Evolutionary conservation across 2,797 vertebrate species (phyloP), one percentile per base, ranked within the genome.

Genomic region (Strix occidentalis): DNA sequence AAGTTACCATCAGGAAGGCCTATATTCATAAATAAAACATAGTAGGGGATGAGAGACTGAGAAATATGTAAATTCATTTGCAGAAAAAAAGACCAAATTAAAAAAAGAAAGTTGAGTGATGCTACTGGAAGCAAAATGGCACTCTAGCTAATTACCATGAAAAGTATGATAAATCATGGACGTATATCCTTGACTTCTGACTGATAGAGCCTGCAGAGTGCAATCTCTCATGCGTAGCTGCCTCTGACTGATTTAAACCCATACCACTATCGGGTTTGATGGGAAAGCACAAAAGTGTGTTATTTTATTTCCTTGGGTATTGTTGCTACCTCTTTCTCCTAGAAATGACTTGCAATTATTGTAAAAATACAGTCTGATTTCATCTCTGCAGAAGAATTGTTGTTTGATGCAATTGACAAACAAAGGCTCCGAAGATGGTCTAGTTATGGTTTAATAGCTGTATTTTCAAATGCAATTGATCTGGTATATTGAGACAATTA

Each of bases 1-100:
- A 97, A 98, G 96, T 97, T 97, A 97, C 96, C 95, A 97, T 98
- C 95, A 98, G 96, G 95, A 97, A 97, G 90, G 96, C 92, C 95
- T 97, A 66, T 96, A 97, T 97, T 98, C 98, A 98, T 98, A 98
- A 98, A 98, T 98, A 98, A 98, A 98, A 98, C 98, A 98, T 98
- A 91, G 91, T 96, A 96, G 90, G 89, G 89, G 96, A 95, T 95
- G 96, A 97, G 90, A 97, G 95, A 94, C 91, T 96, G 93, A 97
- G 97, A 98, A 98, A 98, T 97, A 98, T 97, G 97, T 98, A 98
- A 97, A 97, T 97, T 95, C 92, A 97, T 97, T 96, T 96, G 95
- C 91, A 95, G 95, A 78, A 95, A 96, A 98, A 96, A 98, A 96
- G 88, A 97, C 90, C 93, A 97, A 97, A 97, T 97, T 97, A 80